These are phyloP conservation scores for Resseliella maxima DNA, from an alignment of 2,888 invertebrate species.

Conservation along the genomic window DNA sequence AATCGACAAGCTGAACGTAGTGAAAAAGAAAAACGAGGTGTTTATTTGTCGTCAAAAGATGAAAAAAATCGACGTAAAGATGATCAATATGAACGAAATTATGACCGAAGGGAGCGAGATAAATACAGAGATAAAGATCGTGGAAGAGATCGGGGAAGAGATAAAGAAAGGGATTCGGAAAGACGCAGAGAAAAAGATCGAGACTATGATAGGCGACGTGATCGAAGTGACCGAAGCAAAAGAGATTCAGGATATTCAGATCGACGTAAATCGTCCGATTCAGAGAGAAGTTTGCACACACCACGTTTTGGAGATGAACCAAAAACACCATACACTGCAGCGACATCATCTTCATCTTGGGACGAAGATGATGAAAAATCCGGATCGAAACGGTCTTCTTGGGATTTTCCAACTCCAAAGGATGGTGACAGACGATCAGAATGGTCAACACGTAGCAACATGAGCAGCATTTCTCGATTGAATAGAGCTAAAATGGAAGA, in stretches of 20 bases:
- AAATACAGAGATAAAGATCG: slow-evolving; percentile 62
- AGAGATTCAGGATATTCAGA: slow-evolving; percentile 58
- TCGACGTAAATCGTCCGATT: slow-evolving; percentile 58
- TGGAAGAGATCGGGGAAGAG: slow-evolving; percentile 61
- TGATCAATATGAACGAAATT: slow-evolving; percentile 64
- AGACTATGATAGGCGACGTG: slow-evolving; percentile 61
- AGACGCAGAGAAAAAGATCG: slow-evolving; percentile 60
- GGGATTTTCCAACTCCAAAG: slow-evolving; percentile 93
- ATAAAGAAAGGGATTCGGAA: slow-evolving; percentile 62
- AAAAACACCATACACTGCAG: slow-evolving; percentile 79
- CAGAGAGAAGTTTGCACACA: slow-evolving; percentile 67
- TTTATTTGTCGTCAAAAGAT: slow-evolving; percentile 77
- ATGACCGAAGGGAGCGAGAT: slow-evolving; percentile 66
- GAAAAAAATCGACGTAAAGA: slow-evolving; percentile 68
- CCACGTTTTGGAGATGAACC: slow-evolving; percentile 86
- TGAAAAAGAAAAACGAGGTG: slow-evolving; percentile 73
- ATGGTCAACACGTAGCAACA: slow-evolving; percentile 62
- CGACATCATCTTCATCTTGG: slow-evolving; percentile 72
- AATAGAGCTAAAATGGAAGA: slow-evolving; percentile 69
- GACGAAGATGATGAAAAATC: slow-evolving; percentile 73
- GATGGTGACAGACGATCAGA: slow-evolving; percentile 68
- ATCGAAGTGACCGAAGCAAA: slow-evolving; percentile 61
- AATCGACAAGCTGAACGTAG: slow-evolving; percentile 78
- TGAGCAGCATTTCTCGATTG: background rate
- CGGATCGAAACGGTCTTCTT: slow-evolving; percentile 78